Evolutionary conservation across 92 coral and sea anemone species (phyloP), one percentile per base, ranked within the genome.

Genomic region (Heliopora coerulea): DNA sequence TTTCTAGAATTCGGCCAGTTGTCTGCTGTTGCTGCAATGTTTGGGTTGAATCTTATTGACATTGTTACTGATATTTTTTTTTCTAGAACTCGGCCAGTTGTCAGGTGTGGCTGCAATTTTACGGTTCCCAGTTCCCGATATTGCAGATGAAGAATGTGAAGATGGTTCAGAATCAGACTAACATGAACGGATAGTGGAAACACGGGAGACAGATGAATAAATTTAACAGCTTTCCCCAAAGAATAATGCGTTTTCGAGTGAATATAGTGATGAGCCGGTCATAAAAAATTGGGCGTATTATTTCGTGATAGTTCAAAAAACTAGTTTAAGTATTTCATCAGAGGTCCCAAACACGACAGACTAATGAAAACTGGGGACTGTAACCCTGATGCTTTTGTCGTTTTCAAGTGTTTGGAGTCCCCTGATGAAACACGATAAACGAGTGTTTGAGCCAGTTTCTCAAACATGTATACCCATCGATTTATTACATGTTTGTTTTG

Each of bases 61-160:
- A n/a, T n/a, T n/a, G n/a, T n/a, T n/a, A n/a, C 25, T 35, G 32
- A 9, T 7, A 20, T n/a, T 39, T 59, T 42, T n/a, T 0, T 8
- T 2, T 68, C 5, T 82, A 93, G 98, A 93, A 73, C 95, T 93
- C 63, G 89, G 96, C 33, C 98, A 93, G 82, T 65, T 93, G 28
- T 88, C 98, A n/a, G 98, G 98, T 30, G 98, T 93, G 52, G 98
- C 98, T 8, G 98, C 98, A 18, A 80, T 90, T 26, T 78, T 93
- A 31, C 74, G 98, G 18, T 93, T 93, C 61, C 98, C 98, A 11
- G 86, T 93, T 75, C 95, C 96, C 20, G 98, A 93, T 32, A 90
- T 93, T 18, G 86, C 85, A 25, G 92, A 90, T 31, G 96, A 88
- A 49, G 97, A 91, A 25, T 87, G 62, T 3, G 86, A 88, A 25